Evolutionary conservation across 2,888 invertebrate genomes (phyloP), one percentile per base, ranked within the genome.

Genomic region (Heliconius ethilla): DNA sequence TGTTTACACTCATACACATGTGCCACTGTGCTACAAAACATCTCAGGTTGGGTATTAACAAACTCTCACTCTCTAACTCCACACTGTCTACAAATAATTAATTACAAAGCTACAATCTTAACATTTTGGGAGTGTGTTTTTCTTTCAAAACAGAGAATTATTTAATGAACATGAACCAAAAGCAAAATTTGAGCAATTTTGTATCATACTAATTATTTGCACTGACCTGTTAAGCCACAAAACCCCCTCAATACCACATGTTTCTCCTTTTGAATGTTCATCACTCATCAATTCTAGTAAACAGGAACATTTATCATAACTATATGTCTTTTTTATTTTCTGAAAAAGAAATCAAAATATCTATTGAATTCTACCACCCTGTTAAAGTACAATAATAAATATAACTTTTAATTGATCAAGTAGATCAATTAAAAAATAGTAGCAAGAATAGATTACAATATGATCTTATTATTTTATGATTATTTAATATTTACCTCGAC

Each of bases 221-320:
- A 67, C 72, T 78, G 63, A 96, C 97, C 97, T 96, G 89, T 96
- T 96, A 3, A 97, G 92, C 97, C 97, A 97, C 72, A 97, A 89
- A 77, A 97, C 89, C 75, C 97, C 96, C 86, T 96, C 96, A 37
- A 95, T 95, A 40, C 95, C 96, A 80, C 91, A 84, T 78, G 89
- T 87, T 83, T 92, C 91, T 66, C 95, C 95, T 76, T 92, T 89
- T 75, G 91, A 89, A 82, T 95, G 92, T 88, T 97, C 97, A 78
- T 91, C 88, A 76, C 96, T 87, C 85, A 97, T 95, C 91, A 97
- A 95, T 86, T 96, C 96, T 82, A 97, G 95, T 79, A 97, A 88
- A 86, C 96, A 96, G 66, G 95, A 91, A 74, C 92, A 87, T 73
- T 89, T 90, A 86, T 96, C 94, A 85, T 91, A 91, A 65, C 91